Evolutionary conservation across 2,113 vertebrate species (phyloP).

Genomic region (Spea multiplicata): DNA sequence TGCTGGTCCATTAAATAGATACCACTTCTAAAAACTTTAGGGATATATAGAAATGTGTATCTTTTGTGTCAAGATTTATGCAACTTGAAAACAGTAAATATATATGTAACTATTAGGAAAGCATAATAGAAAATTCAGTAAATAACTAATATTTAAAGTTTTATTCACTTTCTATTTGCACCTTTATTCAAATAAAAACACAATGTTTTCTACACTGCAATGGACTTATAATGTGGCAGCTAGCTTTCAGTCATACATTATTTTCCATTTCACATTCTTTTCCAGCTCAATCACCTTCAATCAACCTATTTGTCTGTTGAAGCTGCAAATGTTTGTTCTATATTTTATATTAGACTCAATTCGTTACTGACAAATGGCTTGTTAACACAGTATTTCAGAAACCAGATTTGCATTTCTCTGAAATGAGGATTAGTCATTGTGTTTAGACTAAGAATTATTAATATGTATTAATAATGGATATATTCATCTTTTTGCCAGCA

Average conservation of each 20-base stretch:
- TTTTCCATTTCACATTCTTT: not conserved
- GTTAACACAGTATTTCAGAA: slow-evolving; percentile 69
- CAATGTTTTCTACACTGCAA: not conserved
- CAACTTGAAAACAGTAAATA: no score
- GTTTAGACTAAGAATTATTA: slow-evolving; percentile 74
- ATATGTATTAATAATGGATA: slow-evolving; percentile 68
- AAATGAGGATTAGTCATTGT: slow-evolving; percentile 61
- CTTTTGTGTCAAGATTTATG: no score
- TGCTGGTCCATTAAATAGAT: no score
- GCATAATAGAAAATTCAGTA: no score
- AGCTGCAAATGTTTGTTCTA: slow-evolving; percentile 58
- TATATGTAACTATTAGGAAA: no score
- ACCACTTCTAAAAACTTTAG: no score
- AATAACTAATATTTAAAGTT: no score
- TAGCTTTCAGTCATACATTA: not conserved
- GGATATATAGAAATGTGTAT: no score
- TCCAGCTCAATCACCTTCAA: slow-evolving; percentile 46
- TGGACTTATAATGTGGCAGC: not conserved
- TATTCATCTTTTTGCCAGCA: slow-evolving; percentile 38
- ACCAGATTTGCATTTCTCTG: slow-evolving; percentile 65
- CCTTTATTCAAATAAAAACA: no score
- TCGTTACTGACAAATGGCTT: slow-evolving; percentile 62
- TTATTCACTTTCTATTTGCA: no score
- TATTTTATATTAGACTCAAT: slow-evolving; percentile 60
- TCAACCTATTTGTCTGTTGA: slow-evolving; percentile 54